These are phyloP conservation scores for Eurosta solidaginis DNA, from an alignment of 1,140 invertebrate species.

Conservation along the genomic window DNA sequence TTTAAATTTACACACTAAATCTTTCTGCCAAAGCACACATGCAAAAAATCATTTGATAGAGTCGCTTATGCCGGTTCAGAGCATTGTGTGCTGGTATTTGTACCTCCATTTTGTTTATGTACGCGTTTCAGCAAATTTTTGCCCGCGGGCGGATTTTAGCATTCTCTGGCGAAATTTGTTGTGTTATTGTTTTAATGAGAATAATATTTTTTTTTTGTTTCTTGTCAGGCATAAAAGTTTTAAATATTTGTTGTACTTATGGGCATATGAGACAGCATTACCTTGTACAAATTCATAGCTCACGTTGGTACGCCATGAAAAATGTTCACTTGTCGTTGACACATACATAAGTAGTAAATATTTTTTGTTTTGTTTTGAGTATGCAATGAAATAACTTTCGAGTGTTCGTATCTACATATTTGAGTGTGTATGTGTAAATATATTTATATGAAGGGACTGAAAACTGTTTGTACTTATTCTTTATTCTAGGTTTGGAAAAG, in stretches of 20 bases:
- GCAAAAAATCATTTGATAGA: no score
- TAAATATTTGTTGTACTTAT: neutral
- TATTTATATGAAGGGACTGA: no score
- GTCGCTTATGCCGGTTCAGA: no score
- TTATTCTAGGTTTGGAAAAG: no score
- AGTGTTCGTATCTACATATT: no score
- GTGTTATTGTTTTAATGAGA: neutral
- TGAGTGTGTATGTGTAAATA: no score
- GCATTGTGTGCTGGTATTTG: neutral
- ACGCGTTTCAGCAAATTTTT: neutral
- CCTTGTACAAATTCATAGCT: neutral
- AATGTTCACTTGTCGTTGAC: neutral
- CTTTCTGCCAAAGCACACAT: neutral
- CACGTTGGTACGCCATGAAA: neutral
- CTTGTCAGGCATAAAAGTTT: neutral
- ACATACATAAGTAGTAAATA: no score
- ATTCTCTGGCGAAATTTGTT: neutral
- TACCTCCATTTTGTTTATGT: conserved; percentile 8
- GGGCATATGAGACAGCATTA: neutral
- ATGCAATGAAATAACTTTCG: no score
- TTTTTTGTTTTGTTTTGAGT: no score
- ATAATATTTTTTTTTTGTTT: neutral
- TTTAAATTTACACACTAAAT: neutral
- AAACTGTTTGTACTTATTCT: no score
- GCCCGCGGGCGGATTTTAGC: neutral